These are phyloP conservation scores for Seira sanloemensis DNA, from an alignment of 2,888 invertebrate genomes.

Conservation along the genomic window DNA sequence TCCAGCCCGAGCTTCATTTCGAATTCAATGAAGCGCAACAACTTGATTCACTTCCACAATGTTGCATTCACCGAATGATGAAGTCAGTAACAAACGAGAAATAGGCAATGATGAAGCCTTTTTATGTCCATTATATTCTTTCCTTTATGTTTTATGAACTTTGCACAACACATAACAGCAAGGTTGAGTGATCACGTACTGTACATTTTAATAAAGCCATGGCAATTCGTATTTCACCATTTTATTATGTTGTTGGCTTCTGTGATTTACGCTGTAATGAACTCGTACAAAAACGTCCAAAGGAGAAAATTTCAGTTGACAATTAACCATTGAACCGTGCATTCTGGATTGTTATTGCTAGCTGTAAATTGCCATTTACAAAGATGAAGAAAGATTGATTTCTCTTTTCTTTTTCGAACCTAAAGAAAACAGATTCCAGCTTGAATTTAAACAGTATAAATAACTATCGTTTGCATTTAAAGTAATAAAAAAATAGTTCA, in stretches of 20 bases:
- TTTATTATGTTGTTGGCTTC: conserved; percentile 27
- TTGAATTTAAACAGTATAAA: too few relatives aligned
- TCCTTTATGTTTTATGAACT: conserved; percentile 46
- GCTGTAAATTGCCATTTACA: not conserved
- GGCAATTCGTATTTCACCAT: not conserved
- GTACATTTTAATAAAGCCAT: conserved; percentile 5
- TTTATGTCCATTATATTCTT: conserved; percentile 45
- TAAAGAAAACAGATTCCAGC: not conserved
- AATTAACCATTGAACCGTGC: conserved; percentile 24
- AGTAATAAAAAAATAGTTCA: too few relatives aligned
- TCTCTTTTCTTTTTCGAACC: not conserved
- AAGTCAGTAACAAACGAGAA: conserved; percentile 41
- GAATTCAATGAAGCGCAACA: conserved; percentile 43
- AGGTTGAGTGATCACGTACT: conserved; percentile 23
- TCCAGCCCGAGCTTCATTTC: not conserved
- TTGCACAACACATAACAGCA: not conserved
- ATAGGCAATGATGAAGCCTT: conserved; percentile 56
- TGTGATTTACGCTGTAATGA: conserved; percentile 59
- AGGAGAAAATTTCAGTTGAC: conserved; percentile 12
- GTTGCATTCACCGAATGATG: conserved; percentile 18
- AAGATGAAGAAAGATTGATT: not conserved
- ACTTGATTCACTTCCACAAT: conserved; percentile 18
- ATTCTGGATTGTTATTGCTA: not conserved
- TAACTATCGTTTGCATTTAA: too few relatives aligned
- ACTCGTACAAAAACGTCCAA: conserved; percentile 31